Base-by-base conservation (phyloP, 2,113 vertebrate species). In the Chlorodrepanis virens region DNA sequence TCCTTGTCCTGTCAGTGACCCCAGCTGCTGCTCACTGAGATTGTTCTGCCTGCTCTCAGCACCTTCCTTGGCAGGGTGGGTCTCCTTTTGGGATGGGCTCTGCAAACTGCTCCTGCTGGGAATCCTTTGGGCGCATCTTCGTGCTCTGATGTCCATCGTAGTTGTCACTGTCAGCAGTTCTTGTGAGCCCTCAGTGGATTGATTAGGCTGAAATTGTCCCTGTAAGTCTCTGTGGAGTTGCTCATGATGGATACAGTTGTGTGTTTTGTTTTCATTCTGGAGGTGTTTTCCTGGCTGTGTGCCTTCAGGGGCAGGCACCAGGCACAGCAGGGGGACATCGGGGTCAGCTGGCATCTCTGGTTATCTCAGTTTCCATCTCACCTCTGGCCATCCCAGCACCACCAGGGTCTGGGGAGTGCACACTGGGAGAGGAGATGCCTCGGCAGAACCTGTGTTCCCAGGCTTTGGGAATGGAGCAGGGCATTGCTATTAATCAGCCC, bases 101-200 rank as follows among this genome's bases (percentile, higher is more conserved):
- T 82, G 56, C 22, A 40, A 70, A 4, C 40, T 64, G 12, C 53
- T 80, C 57, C 64, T 22, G 1, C 17, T 14, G 47, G 47, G 40
- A 83, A 7, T 6, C 33, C 18, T 39, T 27, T 8, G 59, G 39
- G 17, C 60, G 24, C 14, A 2, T 20, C 53, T 47, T 83, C 56
- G 29, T 60, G 63, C 77, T 70, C 71, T 53, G 31, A 7, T 44
- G 44, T 28, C 77, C 37, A 0, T 57, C 20, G 3, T 2, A 16
- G 52, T 21, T 70, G 45, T 56, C 70, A 21, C 17, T n/a, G 19
- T 54, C 59, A 65, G 78, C 35, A 23, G 40, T 22, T 47, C 64
- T 35, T 67, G 49, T 0, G 11, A 69, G 12, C 18, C 25, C 24
- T 47, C 21, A 5, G 20, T 7, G 42, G 35, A 21, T 0, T 18